Evolutionary conservation across 1,140 invertebrate genomes (phyloP).

Genomic region (Ptiloglossa arizonensis): DNA sequence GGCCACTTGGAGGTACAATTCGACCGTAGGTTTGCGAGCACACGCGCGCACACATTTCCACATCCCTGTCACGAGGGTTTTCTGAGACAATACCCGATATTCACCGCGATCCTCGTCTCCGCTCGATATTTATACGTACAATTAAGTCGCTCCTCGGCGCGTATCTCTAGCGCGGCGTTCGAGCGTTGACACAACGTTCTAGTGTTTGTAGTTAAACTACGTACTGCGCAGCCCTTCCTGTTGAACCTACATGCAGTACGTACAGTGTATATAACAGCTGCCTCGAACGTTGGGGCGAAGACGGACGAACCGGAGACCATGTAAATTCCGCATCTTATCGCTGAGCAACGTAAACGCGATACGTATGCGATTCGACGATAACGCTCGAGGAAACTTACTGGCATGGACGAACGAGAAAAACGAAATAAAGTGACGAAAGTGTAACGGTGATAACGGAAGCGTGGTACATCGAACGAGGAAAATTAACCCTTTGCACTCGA

Average conservation of each 20-base stretch:
- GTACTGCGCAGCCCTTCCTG: background rate
- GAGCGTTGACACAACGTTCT: slow-evolving; percentile 40
- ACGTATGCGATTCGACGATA: background rate
- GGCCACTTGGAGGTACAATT: background rate
- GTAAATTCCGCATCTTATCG: slow-evolving; percentile 16
- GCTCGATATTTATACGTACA: slow-evolving; percentile 43
- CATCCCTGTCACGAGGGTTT: slow-evolving; percentile 32
- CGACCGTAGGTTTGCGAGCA: background rate
- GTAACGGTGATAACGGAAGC: background rate
- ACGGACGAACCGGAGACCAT: slow-evolving; percentile 22
- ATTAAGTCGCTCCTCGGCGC: slow-evolving; percentile 41
- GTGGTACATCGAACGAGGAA: too few species aligned
- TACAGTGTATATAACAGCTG: slow-evolving; percentile 1
- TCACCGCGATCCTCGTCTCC: background rate
- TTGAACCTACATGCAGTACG: background rate
- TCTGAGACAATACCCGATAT: slow-evolving; percentile 55
- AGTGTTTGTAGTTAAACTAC: slow-evolving; percentile 34
- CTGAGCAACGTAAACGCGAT: background rate
- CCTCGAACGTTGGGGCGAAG: background rate
- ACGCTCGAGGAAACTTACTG: too few species aligned
- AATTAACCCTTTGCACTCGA: too few species aligned
- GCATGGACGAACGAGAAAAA: background rate
- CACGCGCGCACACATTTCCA: background rate
- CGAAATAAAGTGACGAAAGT: background rate
- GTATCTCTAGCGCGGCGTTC: slow-evolving; percentile 21